phyloP scores from a whole-genome alignment of 1,140 invertebrate species.

The Zophobas atratus region DNA sequence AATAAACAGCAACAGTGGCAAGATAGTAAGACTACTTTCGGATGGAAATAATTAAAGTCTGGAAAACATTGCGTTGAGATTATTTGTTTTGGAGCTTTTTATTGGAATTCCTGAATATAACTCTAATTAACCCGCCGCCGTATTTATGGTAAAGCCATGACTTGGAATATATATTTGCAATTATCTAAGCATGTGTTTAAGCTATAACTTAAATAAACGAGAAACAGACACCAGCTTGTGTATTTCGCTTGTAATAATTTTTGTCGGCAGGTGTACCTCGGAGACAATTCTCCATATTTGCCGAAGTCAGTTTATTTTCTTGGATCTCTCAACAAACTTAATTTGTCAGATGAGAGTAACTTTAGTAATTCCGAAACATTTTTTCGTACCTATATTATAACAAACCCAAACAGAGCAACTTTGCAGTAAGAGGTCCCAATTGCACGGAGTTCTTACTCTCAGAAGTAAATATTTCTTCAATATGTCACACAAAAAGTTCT shows the following conservation, averaged over 20 bases:
- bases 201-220: constrained; percentile 39
- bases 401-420: constrained; percentile 1
- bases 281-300: constrained; percentile 40
- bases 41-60: constrained; percentile 45
- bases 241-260: constrained; percentile 38
- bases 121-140: neutral
- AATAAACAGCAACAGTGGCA: constrained; percentile 20
- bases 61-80: neutral
- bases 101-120: neutral
- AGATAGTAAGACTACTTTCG: constrained; percentile 29
- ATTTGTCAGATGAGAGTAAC: constrained; percentile 34
- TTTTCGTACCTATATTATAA: constrained; percentile 4
- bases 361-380: constrained; percentile 29
- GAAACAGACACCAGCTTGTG: constrained; percentile 38
- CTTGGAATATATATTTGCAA: constrained; percentile 33
- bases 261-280: constrained; percentile 32
- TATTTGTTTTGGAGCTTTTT: neutral
- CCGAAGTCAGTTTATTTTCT: constrained; percentile 37
- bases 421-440: neutral
- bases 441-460: neutral
- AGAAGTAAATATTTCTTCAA: constrained; percentile 9
- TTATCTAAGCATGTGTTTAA: constrained; percentile 39
- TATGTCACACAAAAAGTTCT: neutral
- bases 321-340: constrained; percentile 18
- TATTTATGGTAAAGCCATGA: constrained; percentile 29